Evolutionary conservation across 2,797 vertebrate genomes (phyloP), one percentile per base, ranked within the genome.

Genomic region (Cheirogaleus major): DNA sequence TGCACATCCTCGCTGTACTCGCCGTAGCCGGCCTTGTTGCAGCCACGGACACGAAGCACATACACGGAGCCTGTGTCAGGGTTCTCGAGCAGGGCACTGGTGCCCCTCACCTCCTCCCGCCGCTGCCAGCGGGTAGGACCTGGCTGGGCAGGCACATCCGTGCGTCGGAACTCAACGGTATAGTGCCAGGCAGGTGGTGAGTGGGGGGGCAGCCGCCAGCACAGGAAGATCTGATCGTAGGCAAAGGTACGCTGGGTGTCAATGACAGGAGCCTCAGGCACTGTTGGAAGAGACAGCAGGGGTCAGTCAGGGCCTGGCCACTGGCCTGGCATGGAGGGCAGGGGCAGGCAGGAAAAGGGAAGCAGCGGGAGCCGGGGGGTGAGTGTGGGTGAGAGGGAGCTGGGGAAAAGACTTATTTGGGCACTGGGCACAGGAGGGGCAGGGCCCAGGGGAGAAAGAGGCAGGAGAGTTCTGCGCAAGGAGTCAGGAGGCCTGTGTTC

Each of bases 221-320:
- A 99, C 95, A 99, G 97, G 97, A 99, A 99, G 97, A 99, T 99
- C 99, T 99, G 99, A 98, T 99, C 99, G 1, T 99, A 99, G 75
- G 99, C 99, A 52, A 99, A 99, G 17, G 99, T 99, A 97, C 99
- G 99, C 98, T 99, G 99, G 5, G 99, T 99, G 98, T 99, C 99
- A 0, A 99, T 99, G 93, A 99, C 99, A 0, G 99, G 99, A 52
- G 99, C 99, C 95, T 99, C 98, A 0, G 99, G 99, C 0, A 99
- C 99, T 99, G 99, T 41, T 65, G 97, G 96, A 35, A 98, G 87
- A 98, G 95, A 97, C 27, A 69, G 79, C 0, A 15, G 27, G 93
- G 88, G 59, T 98, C 97, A 98, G 97, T 97, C 92, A 61, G 96
- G 96, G 93, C 96, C 97, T 97, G 96, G 79, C 94, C 65, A 14